Percentiles rank a stretch among this genome's conserved stretches.
Conservation (phyloP, 2,888 invertebrate genomes). For the Agonopterix arenella region DNA sequence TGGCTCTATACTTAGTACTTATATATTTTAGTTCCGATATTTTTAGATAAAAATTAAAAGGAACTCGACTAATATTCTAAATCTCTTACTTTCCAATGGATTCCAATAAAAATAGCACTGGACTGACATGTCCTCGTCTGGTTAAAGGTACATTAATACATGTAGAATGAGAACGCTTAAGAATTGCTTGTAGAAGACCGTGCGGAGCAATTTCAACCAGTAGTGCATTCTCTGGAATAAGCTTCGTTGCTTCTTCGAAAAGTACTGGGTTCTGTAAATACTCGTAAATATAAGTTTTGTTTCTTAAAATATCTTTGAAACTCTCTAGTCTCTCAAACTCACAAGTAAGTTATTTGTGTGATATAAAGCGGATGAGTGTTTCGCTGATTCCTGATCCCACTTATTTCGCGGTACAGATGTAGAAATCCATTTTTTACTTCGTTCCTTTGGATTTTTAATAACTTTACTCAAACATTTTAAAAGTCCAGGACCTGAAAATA, state of each 20-base stretch:
- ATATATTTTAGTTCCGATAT: no score
- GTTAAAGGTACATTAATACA: constrained; percentile 84
- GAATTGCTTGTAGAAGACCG: constrained; percentile 87
- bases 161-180: constrained; percentile 82
- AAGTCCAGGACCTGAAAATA: constrained; percentile 72
- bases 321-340: no score
- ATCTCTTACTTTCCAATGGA: constrained; percentile 75
- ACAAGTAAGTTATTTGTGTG: constrained; percentile 88
- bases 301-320: no score
- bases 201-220: constrained; percentile 92
- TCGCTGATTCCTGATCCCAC: constrained; percentile 79
- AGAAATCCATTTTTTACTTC: constrained; percentile 87
- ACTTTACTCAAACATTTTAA: constrained; percentile 73
- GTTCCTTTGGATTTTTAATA: constrained; percentile 77
- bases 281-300: no score
- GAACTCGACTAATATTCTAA: no score
- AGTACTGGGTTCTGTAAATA: constrained; percentile 73
- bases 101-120: constrained; percentile 70
- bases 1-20: no score
- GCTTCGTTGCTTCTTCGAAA: constrained; percentile 85
- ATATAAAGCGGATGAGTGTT: constrained; percentile 87
- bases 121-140: constrained; percentile 78
- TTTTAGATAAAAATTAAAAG: no score
- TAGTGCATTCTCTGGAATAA: constrained; percentile 87
- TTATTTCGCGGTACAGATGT: constrained; percentile 84